phyloP scores from a whole-genome alignment of 2,797 vertebrate species.

The Anabacerthia variegaticeps region DNA sequence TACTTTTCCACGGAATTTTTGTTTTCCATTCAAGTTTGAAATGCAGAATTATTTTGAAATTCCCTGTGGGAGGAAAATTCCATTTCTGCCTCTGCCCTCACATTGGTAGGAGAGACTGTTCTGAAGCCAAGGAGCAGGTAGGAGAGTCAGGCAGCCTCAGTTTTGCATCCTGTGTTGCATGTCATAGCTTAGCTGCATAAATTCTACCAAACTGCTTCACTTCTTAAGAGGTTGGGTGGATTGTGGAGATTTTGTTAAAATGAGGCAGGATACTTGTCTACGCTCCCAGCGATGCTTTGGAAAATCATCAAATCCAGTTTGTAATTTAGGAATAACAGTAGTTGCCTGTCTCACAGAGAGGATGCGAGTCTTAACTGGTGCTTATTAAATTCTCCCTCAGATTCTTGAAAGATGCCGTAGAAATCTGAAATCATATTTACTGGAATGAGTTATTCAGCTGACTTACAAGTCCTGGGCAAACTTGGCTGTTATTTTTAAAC shows the following conservation, averaged over 20 bases:
- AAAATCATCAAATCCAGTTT: background rate
- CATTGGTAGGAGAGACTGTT: background rate
- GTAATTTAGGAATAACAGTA: background rate
- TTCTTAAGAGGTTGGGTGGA: background rate
- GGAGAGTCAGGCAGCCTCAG: background rate
- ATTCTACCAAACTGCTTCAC: background rate
- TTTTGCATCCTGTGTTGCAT: background rate
- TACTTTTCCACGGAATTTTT: background rate
- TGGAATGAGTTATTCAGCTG: background rate
- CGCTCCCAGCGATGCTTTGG: background rate
- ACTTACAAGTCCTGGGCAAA: background rate
- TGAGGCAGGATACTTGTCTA: background rate
- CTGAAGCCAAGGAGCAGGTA: background rate
- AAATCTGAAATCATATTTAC: background rate
- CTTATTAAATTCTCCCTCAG: slow-evolving; percentile 11
- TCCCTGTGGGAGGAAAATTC: background rate
- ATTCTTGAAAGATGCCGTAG: slow-evolving; percentile 7
- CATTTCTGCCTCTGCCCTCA: background rate
- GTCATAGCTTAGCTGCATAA: background rate
- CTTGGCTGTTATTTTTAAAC: background rate
- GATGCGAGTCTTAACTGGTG: background rate
- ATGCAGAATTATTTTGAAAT: slow-evolving; percentile 7
- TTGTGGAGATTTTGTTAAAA: background rate
- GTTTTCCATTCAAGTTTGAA: background rate
- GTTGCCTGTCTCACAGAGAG: background rate